Base-by-base conservation (phyloP, 2,888 invertebrate species). In the Melinaea menophilus region DNA sequence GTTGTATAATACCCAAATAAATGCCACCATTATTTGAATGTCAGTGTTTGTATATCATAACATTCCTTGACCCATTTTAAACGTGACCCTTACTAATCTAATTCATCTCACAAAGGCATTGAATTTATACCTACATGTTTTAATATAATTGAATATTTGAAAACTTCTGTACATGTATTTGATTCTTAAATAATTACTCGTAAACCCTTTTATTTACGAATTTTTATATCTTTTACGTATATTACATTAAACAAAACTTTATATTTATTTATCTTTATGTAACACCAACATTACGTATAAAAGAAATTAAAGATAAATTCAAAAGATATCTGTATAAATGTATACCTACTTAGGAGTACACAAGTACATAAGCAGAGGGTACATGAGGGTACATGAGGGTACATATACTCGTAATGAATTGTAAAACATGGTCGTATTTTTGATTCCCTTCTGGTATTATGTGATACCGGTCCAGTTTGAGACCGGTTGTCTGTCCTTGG, bases 401-500 rank as follows among this genome's bases (percentile, higher is more conserved):
- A 57, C 22, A 22, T 22, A 1, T 61, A 57, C 57, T 55, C 57
- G 55, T 45, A 61, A 22, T 54, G 45, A 59, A 59, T 45, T 51
- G 63, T 58, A 54, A 41, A 58, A 56, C 41, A 59, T 35, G 56
- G 48, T 55, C 55, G 51, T 58, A 37, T 63, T 59, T 60, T 55
- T 51, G 31, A 58, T 59, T 65, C 67, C 62, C 65, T 65, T 64
- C 72, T 71, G 71, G 68, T 72, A 41, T 41, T 41, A 72, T 74
- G 74, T 72, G 74, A 73, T 76, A 84, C 86, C 84, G 84, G 85
- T 84, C 77, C 84, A 83, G 85, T 84, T 76, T 75, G 51, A 65
- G 88, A 88, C 89, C 77, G 82, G 89, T 89, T 84, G 63, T 66
- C 31, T 79, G 84, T 82, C 88, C 89, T 88, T 90, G 86, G 78